Conservation (phyloP, 2,888 invertebrate species). For the Stegana nigrithorax region DNA sequence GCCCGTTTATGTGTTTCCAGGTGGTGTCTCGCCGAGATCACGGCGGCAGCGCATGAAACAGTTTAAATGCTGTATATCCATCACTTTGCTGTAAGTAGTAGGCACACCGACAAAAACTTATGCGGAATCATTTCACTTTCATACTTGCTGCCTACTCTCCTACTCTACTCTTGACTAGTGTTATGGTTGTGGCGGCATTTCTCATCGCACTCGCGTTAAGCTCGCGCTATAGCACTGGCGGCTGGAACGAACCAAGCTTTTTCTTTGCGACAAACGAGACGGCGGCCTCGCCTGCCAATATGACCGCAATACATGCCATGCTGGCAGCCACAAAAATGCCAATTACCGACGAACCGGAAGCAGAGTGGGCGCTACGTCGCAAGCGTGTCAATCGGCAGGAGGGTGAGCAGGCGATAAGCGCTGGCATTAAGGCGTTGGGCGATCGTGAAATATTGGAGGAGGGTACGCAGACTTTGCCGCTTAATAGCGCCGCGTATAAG, state of each 20-base stretch:
- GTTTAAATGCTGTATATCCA: conserved; percentile 80
- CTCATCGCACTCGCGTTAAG: conserved; percentile 46
- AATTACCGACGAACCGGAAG: conserved; percentile 51
- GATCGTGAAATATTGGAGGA: conserved; percentile 72
- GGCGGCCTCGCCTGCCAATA: not conserved
- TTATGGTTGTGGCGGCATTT: conserved; percentile 53
- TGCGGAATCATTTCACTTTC: not conserved
- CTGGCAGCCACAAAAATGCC: conserved; percentile 41
- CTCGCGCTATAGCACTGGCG: conserved; percentile 9
- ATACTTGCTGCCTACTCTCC: not conserved
- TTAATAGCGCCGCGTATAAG: conserved; percentile 75
- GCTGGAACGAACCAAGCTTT: conserved; percentile 39
- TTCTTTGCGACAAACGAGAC: conserved; percentile 42
- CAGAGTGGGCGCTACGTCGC: conserved; percentile 47
- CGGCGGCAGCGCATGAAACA: conserved; percentile 69
- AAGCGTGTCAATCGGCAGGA: conserved; percentile 35
- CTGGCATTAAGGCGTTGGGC: conserved; percentile 73
- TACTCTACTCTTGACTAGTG: conserved; percentile 34
- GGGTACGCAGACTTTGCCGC: conserved; percentile 67
- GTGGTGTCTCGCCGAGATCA: conserved; percentile 68
- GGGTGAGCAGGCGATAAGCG: conserved; percentile 69
- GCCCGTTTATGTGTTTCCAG: conserved; percentile 70
- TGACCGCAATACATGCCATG: conserved; percentile 14
- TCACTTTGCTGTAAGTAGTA: conserved; percentile 76
- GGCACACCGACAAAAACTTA: too few relatives aligned